phyloP scores from a whole-genome alignment of 2,888 invertebrate species.

The Harpalus rufipes region DNA sequence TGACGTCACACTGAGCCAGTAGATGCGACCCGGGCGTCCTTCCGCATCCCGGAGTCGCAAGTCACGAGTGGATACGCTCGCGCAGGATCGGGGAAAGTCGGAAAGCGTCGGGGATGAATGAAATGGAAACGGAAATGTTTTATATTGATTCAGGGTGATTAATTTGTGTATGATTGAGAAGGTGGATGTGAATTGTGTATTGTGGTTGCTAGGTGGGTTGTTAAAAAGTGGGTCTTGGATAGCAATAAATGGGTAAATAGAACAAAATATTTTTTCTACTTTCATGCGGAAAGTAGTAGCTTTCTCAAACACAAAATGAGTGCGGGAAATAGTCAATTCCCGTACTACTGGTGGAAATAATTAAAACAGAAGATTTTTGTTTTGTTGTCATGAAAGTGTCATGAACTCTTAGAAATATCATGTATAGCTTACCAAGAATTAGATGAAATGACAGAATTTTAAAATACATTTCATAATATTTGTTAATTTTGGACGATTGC shows the following conservation, averaged over 20 bases:
- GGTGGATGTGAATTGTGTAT: constrained; percentile 2
- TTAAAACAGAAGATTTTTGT: too few relatives aligned
- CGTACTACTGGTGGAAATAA: too few relatives aligned
- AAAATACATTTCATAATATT: too few relatives aligned
- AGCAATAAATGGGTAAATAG: background rate
- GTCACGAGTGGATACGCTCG: constrained; percentile 25
- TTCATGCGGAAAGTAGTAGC: too few relatives aligned
- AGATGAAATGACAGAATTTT: too few relatives aligned
- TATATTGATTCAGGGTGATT: constrained; percentile 7
- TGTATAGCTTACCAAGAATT: too few relatives aligned
- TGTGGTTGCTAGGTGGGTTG: background rate
- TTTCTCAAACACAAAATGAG: too few relatives aligned
- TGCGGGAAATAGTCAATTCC: too few relatives aligned
- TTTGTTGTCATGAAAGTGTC: too few relatives aligned
- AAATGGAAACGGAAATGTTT: constrained; percentile 3
- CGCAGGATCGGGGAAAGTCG: background rate
- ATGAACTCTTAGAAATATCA: too few relatives aligned
- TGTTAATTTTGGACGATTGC: too few relatives aligned
- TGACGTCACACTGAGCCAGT: constrained; percentile 75
- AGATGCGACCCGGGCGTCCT: constrained; percentile 73
- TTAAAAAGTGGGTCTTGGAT: background rate
- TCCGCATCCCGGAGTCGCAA: constrained; percentile 72
- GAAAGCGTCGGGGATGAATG: constrained; percentile 6
- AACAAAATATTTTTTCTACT: too few relatives aligned
- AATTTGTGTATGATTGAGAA: constrained; percentile 8